Evolutionary conservation across 2,113 vertebrate species (phyloP), one percentile per base, ranked within the genome.

Genomic region (Psilopogon haemacephalus): DNA sequence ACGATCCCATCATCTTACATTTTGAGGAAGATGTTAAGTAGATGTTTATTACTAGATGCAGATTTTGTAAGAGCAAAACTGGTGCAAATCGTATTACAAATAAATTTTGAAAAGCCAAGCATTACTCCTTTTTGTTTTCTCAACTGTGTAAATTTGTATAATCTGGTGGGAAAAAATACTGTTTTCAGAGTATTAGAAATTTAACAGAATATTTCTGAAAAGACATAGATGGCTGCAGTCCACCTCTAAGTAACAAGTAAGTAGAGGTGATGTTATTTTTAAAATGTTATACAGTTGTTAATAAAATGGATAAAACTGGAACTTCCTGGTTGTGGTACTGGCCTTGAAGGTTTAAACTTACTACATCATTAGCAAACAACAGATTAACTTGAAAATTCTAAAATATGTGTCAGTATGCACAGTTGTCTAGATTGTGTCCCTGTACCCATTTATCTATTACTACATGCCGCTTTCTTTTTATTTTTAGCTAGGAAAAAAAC

Each of bases 1-100:
- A 99, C 1, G 97, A 99, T 1, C 99, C 99, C 7, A 48, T 98
- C 81, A 60, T 98, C 15, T 3, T 98, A 26, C 88, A 88, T 62
- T 98, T 98, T 10, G 96, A 97, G 83, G 91, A 97, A 88, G 95
- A 89, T 5, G 26, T 24, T 1, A 58, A 86, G 4, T 96, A 95
- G 71, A 20, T 27, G 11, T 63, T 37, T 91, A 11, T 28, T 46
- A 3, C 16, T 35, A 15, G 12, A 44, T 15, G 12, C 4, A 12
- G 37, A 42, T 86, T 86, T 59, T 33, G 35, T 48, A 55, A 52
- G 11, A 63, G 24, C 40, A 82, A 44, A 82, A 68, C 38, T 24
- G 30, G 18, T n/a, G 11, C 46, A 70, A 62, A 38, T 60, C 8
- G 73, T 7, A 4, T 55, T 62, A 69, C 35, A 81, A 90, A 72